Base-by-base conservation (phyloP, 2,888 invertebrate species). In the Cybosia mesomella region DNA sequence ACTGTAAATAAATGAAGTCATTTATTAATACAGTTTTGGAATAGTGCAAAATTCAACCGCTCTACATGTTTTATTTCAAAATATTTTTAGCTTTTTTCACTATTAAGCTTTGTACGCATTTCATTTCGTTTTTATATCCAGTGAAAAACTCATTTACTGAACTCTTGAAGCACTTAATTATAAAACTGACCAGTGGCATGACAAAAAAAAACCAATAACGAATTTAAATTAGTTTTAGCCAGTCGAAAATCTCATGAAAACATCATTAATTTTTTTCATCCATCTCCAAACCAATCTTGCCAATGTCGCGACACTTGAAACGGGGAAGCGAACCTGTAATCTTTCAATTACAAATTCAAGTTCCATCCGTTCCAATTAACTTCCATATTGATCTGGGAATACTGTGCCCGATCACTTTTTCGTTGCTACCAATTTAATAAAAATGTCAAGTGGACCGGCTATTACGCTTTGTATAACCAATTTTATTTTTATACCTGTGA, bases 291-390 rank as follows among this genome's bases (percentile, higher is more conserved):
- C 73, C 76, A 77, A 83, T 82, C 84, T 81, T 75, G 74, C 75
- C 76, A 85, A 83, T 83, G 76, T 74, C 75, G 73, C 75, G 79
- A 78, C 84, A 81, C 83, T 86, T 76, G 75, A 84, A 82, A 74
- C 74, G 69, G 73, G 79, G 82, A 82, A 82, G 79, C 81, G 79
- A 85, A 87, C 85, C 87, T 86, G 87, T 89, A 89, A 91, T 90
- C 90, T 89, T 89, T 89, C 89, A 91, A 91, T 92, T 91, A 90
- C 87, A 86, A 88, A 91, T 91, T 91, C 91, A 89, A 91, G 89
- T 87, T 82, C 86, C 90, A 89, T 90, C 89, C 85, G 81, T 86
- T 89, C 90, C 92, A 92, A 92, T 92, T 91, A 92, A 91, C 86
- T 91, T 90, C 83, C 80, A 87, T 88, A 90, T 90, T 85, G 91